A percentile compares a stretch with the other conserved stretches of the same genome.
Conservation (phyloP, 2,888 invertebrate genomes). For the Cheilosia vulpina region DNA sequence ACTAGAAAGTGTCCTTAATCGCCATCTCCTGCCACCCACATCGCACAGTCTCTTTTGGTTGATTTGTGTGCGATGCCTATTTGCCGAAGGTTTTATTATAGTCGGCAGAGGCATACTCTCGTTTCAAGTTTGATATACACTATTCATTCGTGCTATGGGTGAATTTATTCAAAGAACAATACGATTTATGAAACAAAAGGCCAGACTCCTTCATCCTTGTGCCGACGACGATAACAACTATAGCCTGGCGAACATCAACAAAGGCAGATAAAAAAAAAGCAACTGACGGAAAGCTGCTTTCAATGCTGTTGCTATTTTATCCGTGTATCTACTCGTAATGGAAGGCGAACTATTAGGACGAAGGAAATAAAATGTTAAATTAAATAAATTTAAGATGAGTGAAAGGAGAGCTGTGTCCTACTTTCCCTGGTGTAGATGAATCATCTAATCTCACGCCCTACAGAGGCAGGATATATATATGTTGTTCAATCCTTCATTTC, state of each 20-base stretch:
- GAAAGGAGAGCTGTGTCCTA: background rate
- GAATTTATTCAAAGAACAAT: constrained; percentile 25
- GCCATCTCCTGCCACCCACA: background rate
- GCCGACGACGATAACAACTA: background rate
- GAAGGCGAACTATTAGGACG: background rate
- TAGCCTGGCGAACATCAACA: background rate
- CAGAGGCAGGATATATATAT: background rate
- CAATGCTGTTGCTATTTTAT: background rate
- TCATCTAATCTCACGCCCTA: constrained; percentile 36
- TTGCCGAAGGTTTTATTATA: constrained; percentile 14
- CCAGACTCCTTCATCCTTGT: constrained; percentile 25
- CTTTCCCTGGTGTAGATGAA: background rate
- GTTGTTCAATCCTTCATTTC: background rate
- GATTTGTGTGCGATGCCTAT: constrained; percentile 6
- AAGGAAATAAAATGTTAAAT: constrained; percentile 12
- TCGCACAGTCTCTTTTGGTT: background rate
- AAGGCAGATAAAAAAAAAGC: background rate
- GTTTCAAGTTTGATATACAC: constrained; percentile 5
- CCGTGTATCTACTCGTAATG: background rate
- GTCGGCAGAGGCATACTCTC: background rate
- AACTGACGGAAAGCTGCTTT: background rate
- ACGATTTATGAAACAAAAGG: constrained; percentile 27
- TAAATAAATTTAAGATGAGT: constrained; percentile 22
- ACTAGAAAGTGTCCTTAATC: constrained; percentile 59
- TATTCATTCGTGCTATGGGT: constrained; percentile 13